Base-by-base conservation (phyloP, 2,888 invertebrate genomes). In the Eueremaeus valkanovi region DNA sequence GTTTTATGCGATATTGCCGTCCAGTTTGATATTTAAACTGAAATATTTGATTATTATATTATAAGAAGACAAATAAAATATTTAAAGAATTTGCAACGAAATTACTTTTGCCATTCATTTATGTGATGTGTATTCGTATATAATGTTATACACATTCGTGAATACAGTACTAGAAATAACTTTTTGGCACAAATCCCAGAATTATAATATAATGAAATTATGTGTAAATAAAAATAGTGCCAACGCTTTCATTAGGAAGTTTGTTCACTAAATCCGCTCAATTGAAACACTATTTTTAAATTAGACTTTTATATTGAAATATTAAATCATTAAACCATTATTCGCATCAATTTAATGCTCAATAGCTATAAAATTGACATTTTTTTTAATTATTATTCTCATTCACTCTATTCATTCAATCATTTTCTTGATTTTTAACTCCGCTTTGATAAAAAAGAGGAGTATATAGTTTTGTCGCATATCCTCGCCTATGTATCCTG, bases 31-130 rank as follows among this genome's bases (percentile, higher is more conserved):
- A 31, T 63, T 33, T 33, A 63, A 3, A 33, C 3, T 33, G 13
- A 29, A 61, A 31, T 16, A 63, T 33, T n/a, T 33, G n/a, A n/a
- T n/a, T n/a, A n/a, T n/a, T n/a, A n/a, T n/a, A n/a, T n/a, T n/a
- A 63, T 33, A 33, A 63, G 18, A 24, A 68, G n/a, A 18, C 9
- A 36, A 68, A 55, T 55, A 18, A 68, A 68, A 68, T 68, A 68
- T 68, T 68, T 40, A 68, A 68, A 68, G 68, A 40, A 68, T 68
- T 68, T 68, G 42, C 68, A 68, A 68, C 21, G 68, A 68, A 68
- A 42, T 68, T 18, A 42, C 68, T 40, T 68, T 63, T 63, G 40
- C 42, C 66, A 68, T 42, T 68, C 68, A 68, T 68, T 68, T 68
- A 36, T 24, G 68, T 40, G 63, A 33, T 63, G 16, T 18, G 33